Evolutionary conservation across 2,113 vertebrate genomes (phyloP).

Genomic region (Cepphus grylle): DNA sequence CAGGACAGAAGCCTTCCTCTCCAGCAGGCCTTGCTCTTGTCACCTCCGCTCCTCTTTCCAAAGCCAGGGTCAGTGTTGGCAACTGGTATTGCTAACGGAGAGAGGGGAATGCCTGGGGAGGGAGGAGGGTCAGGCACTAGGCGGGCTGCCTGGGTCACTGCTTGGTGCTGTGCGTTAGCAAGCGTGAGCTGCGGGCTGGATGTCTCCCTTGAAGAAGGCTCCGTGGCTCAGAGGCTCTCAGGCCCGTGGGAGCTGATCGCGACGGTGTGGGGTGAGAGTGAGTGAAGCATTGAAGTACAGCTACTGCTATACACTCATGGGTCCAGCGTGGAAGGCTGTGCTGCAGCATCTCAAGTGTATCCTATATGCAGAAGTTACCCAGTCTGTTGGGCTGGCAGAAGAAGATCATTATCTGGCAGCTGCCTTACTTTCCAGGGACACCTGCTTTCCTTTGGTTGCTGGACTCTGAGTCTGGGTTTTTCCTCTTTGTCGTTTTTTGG

Average conservation of each 20-base stretch:
- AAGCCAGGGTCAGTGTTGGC: background rate
- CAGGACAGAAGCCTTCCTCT: background rate
- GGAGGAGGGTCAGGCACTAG: slow-evolving; percentile 3
- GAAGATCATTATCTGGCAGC: slow-evolving; percentile 86
- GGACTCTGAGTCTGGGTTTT: slow-evolving; percentile 76
- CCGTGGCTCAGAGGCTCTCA: slow-evolving; percentile 35
- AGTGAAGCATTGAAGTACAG: slow-evolving; percentile 63
- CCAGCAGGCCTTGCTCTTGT: background rate
- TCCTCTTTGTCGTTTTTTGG: slow-evolving; percentile 76
- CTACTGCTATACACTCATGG: slow-evolving; percentile 59
- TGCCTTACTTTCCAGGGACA: slow-evolving; percentile 74
- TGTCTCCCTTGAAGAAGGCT: slow-evolving; percentile 24
- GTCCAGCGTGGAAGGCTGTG: slow-evolving; percentile 74
- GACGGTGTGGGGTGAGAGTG: slow-evolving; percentile 33
- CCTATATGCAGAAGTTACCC: slow-evolving; percentile 59
- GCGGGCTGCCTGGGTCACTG: slow-evolving; percentile 45
- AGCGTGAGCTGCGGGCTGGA: slow-evolving; percentile 33
- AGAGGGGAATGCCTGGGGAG: background rate
- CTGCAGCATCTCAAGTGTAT: slow-evolving; percentile 71
- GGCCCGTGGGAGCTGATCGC: slow-evolving; percentile 9
- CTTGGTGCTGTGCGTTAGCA: slow-evolving; percentile 36
- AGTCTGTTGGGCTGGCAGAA: slow-evolving; percentile 51
- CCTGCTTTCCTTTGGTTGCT: slow-evolving; percentile 80
- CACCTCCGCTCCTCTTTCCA: background rate
- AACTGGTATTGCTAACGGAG: slow-evolving; percentile 27